These are phyloP conservation scores for Tragelaphus eurycerus DNA, from an alignment of 2,797 vertebrate species.

Conservation along the genomic window DNA sequence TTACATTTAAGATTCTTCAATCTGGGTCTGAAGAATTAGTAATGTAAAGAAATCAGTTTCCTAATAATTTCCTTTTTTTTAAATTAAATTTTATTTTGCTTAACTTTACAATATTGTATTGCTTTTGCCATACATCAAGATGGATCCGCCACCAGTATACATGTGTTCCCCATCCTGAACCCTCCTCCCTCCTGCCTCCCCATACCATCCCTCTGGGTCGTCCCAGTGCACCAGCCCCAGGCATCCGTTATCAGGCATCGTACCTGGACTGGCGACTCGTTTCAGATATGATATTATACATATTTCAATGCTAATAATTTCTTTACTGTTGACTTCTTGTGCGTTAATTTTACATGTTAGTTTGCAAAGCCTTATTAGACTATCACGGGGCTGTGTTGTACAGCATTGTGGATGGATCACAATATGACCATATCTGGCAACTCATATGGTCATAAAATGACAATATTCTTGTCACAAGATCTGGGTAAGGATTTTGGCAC, in stretches of 20 bases:
- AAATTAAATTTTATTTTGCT: too few species aligned
- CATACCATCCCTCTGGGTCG: too few species aligned
- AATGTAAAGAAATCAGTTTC: constrained; percentile 6
- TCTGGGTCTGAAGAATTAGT: not conserved
- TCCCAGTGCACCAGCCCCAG: too few species aligned
- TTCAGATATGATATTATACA: too few species aligned
- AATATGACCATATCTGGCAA: not conserved
- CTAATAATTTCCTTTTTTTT: not conserved
- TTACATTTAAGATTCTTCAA: not conserved
- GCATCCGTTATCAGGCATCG: too few species aligned
- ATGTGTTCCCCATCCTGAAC: too few species aligned
- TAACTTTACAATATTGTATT: too few species aligned
- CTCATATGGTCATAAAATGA: not conserved
- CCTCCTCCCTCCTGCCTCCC: too few species aligned
- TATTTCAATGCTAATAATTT: not conserved
- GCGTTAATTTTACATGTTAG: not conserved
- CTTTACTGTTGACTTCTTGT: not conserved
- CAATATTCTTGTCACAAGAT: not conserved
- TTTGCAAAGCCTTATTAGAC: not conserved
- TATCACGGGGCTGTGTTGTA: not conserved
- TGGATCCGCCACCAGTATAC: too few species aligned
- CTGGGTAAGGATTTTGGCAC: not conserved
- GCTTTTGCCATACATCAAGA: too few species aligned
- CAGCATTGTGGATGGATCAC: not conserved
- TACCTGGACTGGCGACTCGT: too few species aligned